Conservation (phyloP, 1,140 invertebrate genomes). For the Drosophila serrata region DNA sequence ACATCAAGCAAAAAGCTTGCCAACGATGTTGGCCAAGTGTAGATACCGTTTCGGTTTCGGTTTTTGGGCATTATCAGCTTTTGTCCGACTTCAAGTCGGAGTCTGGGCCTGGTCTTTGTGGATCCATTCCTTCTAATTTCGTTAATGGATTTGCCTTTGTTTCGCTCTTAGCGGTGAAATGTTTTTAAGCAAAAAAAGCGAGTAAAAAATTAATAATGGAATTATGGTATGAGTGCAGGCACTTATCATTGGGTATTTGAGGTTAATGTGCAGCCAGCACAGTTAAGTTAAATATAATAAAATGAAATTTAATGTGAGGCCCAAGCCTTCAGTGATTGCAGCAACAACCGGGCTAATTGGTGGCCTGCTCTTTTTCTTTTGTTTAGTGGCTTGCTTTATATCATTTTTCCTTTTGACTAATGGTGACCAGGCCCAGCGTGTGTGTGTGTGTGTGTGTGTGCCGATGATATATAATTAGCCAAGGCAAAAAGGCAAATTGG, state of each 20-base stretch:
- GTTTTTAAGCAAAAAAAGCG: conserved; percentile 66
- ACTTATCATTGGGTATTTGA: conserved; percentile 51
- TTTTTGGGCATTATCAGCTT: conserved; percentile 39
- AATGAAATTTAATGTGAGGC: conserved; percentile 38
- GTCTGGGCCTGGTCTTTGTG: conserved; percentile 7
- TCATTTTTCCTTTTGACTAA: conserved; percentile 32
- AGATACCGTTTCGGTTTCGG: conserved; percentile 36
- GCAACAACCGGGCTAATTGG: conserved; percentile 61
- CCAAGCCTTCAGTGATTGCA: conserved; percentile 32
- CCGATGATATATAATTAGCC: conserved; percentile 76
- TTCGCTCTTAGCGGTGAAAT: conserved; percentile 64
- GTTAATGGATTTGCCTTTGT: conserved; percentile 71
- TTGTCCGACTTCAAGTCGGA: conserved; percentile 16
- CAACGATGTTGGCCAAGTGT: conserved; percentile 18
- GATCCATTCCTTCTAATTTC: conserved; percentile 71
- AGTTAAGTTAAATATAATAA: conserved; percentile 36
- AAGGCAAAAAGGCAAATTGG: conserved; percentile 56
- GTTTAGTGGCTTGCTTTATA: conserved; percentile 47
- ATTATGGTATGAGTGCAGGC: conserved; percentile 44
- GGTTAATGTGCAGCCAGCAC: conserved; percentile 62
- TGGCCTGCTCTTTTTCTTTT: conserved; percentile 45
- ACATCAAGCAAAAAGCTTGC: conserved; percentile 40
- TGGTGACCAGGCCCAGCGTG: conserved; percentile 46
- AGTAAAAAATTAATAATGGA: conserved; percentile 64
- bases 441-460: conserved; percentile 36